phyloP scores from a whole-genome alignment of 2,113 vertebrate species.

The Embiotoca jacksoni region DNA sequence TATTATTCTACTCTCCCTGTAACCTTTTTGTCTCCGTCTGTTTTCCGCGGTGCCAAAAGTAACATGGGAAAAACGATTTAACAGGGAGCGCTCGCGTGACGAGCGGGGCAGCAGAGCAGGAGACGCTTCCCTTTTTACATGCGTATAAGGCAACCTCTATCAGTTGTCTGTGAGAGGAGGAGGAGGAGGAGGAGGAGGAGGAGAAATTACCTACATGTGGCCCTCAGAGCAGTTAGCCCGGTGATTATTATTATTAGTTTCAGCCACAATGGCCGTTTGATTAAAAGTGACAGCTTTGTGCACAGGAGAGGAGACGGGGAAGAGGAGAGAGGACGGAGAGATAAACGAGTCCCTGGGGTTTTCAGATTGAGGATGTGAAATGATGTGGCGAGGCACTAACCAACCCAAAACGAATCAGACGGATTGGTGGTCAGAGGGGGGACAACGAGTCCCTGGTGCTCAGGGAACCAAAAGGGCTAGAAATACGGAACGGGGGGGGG shows the following conservation, averaged over 20 bases:
- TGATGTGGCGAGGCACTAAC: slow-evolving; percentile 63
- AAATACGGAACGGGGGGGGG: slow-evolving; percentile 41
- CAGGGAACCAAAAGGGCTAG: slow-evolving; percentile 60
- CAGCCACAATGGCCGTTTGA: slow-evolving; percentile 48
- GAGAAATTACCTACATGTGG: slow-evolving; percentile 40
- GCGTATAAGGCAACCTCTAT: slow-evolving; percentile 28
- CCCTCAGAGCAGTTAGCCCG: slow-evolving; percentile 46
- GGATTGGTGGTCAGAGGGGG: slow-evolving; percentile 70
- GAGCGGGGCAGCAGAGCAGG: slow-evolving; percentile 56
- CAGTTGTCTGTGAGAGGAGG: slow-evolving; percentile 26
- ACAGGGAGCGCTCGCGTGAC: slow-evolving; percentile 64
- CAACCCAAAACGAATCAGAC: slow-evolving; percentile 69
- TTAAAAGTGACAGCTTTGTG: slow-evolving; percentile 69
- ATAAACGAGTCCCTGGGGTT: slow-evolving; percentile 63
- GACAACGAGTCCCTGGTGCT: slow-evolving; percentile 43
- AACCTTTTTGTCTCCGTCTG: slow-evolving; percentile 42
- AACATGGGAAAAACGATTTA: slow-evolving; percentile 77
- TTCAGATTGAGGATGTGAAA: slow-evolving; percentile 70
- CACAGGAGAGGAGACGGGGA: slow-evolving; percentile 44
- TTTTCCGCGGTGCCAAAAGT: slow-evolving; percentile 65
- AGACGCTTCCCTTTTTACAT: slow-evolving; percentile 37
- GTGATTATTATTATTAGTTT: slow-evolving; percentile 63
- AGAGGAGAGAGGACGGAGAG: slow-evolving; percentile 36
- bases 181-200: not conserved
- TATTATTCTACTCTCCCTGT: slow-evolving; percentile 60